Percentiles rank a stretch among this genome's conserved stretches.
Conservation (phyloP, 2,888 invertebrate genomes). For the Psylliodes chrysocephalus region DNA sequence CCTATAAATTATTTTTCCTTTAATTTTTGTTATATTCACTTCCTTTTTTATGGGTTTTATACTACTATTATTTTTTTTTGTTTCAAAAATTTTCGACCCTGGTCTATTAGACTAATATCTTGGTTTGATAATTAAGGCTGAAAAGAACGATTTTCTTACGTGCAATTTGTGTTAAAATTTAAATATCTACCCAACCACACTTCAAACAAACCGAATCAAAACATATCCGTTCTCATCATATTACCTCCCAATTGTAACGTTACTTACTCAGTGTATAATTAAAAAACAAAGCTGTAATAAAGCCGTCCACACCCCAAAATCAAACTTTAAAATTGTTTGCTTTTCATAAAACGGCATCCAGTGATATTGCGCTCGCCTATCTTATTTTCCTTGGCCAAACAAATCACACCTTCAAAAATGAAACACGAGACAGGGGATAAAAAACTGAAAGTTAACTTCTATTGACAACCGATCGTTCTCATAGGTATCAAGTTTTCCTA, state of each 20-base stretch:
- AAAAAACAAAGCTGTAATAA: slow-evolving; percentile 6
- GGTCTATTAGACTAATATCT: too few relatives aligned
- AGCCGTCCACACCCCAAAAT: not conserved
- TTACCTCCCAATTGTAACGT: not conserved
- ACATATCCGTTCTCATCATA: not conserved
- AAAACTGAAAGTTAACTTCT: slow-evolving; percentile 19
- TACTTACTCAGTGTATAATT: slow-evolving; percentile 1
- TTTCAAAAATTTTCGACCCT: too few relatives aligned
- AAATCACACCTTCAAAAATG: slow-evolving; percentile 26
- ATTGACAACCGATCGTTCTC: slow-evolving; percentile 16
- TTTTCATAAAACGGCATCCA: slow-evolving; percentile 5
- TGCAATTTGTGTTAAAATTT: too few relatives aligned
- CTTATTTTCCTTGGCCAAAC: slow-evolving; percentile 8
- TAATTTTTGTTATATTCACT: too few relatives aligned
- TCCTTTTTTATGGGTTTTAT: too few relatives aligned
- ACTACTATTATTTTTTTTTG: too few relatives aligned
- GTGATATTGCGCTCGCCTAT: not conserved
- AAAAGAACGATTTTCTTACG: too few relatives aligned
- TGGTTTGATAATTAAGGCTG: too few relatives aligned
- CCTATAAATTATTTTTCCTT: too few relatives aligned
- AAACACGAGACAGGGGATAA: slow-evolving; percentile 14
- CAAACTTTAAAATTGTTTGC: slow-evolving; percentile 2
- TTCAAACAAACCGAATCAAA: too few relatives aligned
- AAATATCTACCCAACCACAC: too few relatives aligned
- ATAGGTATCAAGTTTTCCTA: slow-evolving; percentile 11